Evolutionary conservation across 2,113 vertebrate species (phyloP).

Genomic region (Amphilophus citrinellus): DNA sequence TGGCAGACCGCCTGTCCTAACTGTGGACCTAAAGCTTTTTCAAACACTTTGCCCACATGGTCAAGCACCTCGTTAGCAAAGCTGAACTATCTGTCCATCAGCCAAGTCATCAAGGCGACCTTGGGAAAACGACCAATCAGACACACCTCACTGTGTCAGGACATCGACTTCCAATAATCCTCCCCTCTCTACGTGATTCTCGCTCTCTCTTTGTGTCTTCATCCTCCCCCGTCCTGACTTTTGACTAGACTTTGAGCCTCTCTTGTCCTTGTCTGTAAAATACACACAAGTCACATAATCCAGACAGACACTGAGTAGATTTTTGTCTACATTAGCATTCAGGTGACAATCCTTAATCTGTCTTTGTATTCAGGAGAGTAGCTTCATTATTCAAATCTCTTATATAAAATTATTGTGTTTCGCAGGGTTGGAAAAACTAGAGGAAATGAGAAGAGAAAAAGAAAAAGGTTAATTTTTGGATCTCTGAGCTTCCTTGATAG

Average conservation of each 20-base stretch:
- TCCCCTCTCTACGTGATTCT: constrained; percentile 1
- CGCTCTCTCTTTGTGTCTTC: constrained; percentile 11
- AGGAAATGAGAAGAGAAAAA: neutral
- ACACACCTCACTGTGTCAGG: constrained; percentile 26
- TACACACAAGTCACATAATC: neutral
- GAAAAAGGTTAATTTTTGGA: neutral
- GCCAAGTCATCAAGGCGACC: constrained; percentile 46
- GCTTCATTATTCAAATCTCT: constrained; percentile 2
- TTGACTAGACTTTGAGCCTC: constrained; percentile 32
- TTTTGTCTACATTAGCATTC: constrained; percentile 5
- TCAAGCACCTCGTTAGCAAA: constrained; percentile 22
- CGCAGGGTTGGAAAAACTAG: neutral
- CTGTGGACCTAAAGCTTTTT: neutral
- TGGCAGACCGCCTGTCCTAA: neutral
- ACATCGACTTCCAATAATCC: constrained; percentile 65
- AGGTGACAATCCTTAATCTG: neutral
- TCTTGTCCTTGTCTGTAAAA: neutral
- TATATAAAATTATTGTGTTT: neutral
- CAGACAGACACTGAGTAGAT: neutral
- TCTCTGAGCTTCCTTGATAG: neutral
- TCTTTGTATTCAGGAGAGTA: constrained; percentile 5
- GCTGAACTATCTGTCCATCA: constrained; percentile 21
- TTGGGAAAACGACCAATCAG: constrained; percentile 48
- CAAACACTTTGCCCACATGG: constrained; percentile 11
- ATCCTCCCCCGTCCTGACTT: neutral